Conservation (phyloP, 2,888 invertebrate genomes). For the Drosophila atripex region DNA sequence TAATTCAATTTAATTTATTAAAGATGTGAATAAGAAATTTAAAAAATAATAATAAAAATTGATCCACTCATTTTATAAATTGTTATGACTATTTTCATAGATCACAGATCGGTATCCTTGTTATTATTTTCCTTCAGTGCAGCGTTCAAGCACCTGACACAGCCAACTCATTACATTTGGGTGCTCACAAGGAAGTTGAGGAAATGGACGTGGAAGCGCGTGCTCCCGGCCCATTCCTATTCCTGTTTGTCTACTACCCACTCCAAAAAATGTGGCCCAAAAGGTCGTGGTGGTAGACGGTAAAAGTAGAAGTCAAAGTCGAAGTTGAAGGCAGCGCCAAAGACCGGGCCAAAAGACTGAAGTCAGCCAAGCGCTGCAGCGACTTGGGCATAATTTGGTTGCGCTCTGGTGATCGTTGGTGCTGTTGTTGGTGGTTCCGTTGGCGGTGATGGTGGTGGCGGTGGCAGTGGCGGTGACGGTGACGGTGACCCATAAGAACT, state of each 20-base stretch:
- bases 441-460: constrained; percentile 21
- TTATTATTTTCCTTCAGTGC: constrained; percentile 8
- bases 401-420: constrained; percentile 62
- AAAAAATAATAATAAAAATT: too few relatives aligned
- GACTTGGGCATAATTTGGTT: constrained; percentile 71
- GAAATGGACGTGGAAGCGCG: constrained; percentile 64
- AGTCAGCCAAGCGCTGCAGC: constrained; percentile 71
- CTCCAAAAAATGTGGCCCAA: constrained; percentile 8
- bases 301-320: constrained; percentile 14
- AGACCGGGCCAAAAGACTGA: constrained; percentile 15
- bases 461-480: constrained; percentile 27
- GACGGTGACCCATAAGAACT: constrained; percentile 56
- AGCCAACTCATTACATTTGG: constrained; percentile 71
- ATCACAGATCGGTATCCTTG: background rate
- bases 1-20: too few relatives aligned
- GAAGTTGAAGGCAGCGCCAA: constrained; percentile 42
- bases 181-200: constrained; percentile 63
- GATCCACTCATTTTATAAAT: too few relatives aligned
- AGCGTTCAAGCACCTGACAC: constrained; percentile 68
- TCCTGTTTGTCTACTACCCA: constrained; percentile 1
- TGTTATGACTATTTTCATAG: too few relatives aligned
- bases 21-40: too few relatives aligned
- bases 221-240: constrained; percentile 60
- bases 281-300: constrained; percentile 25
- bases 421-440: constrained; percentile 10